Conservation (phyloP, 2,113 vertebrate genomes). For the Garra rufa region DNA sequence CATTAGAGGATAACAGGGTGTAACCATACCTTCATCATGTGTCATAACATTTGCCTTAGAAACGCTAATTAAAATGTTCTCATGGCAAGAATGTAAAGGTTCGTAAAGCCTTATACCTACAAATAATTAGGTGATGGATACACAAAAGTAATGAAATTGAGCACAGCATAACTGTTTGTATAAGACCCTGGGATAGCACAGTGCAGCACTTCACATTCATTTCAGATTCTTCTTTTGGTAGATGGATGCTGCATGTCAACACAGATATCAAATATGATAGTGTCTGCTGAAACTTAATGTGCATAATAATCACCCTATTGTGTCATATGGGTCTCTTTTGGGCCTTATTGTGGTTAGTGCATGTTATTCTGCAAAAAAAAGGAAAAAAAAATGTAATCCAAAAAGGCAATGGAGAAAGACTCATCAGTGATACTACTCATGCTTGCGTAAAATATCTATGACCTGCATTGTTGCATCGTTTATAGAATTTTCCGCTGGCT, state of each 20-base stretch:
- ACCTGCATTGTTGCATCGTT: not conserved
- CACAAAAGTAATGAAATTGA: not conserved
- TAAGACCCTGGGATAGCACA: not conserved
- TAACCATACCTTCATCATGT: slow-evolving; percentile 28
- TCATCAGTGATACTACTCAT: not conserved
- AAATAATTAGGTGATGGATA: slow-evolving; percentile 43
- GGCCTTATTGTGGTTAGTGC: not conserved
- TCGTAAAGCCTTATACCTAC: not conserved
- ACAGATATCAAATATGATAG: not conserved
- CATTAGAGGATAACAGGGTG: slow-evolving; percentile 41
- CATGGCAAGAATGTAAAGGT: not conserved
- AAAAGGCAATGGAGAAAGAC: too few species aligned
- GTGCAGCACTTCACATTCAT: not conserved
- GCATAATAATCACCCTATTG: not conserved
- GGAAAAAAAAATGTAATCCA: too few species aligned
- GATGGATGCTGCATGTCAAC: not conserved
- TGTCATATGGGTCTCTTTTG: not conserved
- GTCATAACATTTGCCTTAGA: slow-evolving; percentile 24
- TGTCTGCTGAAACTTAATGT: not conserved
- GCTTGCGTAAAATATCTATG: not conserved
- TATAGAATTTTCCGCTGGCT: not conserved
- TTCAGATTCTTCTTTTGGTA: not conserved
- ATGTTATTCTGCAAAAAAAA: not conserved
- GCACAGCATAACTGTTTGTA: not conserved
- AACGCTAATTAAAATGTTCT: slow-evolving; percentile 40